Evolutionary conservation across 2,888 invertebrate species (phyloP).

Genomic region (Drosophila suboccidentalis): DNA sequence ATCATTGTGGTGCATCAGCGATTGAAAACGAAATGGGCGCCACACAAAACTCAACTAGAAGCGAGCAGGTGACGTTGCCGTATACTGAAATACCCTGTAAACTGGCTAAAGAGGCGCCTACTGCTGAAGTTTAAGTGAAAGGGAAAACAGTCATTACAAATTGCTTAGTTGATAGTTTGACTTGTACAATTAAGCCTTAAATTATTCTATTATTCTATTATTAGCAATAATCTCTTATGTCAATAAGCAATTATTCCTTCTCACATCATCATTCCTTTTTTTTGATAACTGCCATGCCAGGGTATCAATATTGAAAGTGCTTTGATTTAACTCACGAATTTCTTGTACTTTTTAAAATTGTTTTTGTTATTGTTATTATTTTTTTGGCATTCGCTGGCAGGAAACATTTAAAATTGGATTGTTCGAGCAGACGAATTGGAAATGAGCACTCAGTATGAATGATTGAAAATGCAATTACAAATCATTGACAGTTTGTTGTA

Average conservation of each 20-base stretch:
- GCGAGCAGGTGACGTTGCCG: conserved; percentile 15
- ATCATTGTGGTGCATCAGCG: conserved; percentile 78
- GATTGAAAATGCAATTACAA: conserved; percentile 75
- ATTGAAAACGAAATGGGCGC: conserved; percentile 56
- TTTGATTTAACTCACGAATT: conserved; percentile 66
- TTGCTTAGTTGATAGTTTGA: no score
- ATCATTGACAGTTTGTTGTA: conserved; percentile 76
- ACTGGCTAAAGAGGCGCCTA: neutral
- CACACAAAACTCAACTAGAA: conserved; percentile 26
- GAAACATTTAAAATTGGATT: conserved; percentile 39
- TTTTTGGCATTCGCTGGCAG: conserved; percentile 38
- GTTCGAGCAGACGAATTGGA: conserved; percentile 18
- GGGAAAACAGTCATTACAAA: neutral
- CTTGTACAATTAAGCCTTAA: no score
- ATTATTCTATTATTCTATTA: no score
- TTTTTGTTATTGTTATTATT: conserved; percentile 28
- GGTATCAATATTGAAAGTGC: conserved; percentile 58
- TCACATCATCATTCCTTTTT: neutral
- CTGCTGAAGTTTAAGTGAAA: neutral
- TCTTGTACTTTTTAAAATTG: conserved; percentile 57
- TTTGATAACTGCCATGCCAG: neutral
- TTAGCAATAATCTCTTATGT: no score
- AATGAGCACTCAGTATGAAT: conserved; percentile 43
- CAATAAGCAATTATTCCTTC: neutral
- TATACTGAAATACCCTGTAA: conserved; percentile 23